Conservation (phyloP, 2,113 vertebrate species). For the Spea bombifrons region DNA sequence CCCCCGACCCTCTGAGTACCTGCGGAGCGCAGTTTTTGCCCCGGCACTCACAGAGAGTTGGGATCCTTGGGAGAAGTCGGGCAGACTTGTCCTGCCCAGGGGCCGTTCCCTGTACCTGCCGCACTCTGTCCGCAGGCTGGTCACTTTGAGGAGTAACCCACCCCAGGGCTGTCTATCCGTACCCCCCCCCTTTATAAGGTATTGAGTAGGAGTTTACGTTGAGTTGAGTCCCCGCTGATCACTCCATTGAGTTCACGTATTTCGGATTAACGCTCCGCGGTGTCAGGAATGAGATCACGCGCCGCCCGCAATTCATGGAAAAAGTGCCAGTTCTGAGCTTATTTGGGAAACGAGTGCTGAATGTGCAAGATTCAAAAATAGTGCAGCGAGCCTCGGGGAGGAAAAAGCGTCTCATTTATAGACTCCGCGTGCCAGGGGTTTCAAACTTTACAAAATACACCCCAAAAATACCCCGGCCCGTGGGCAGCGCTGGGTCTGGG, state of each 20-base stretch:
- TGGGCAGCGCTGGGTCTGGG: no score
- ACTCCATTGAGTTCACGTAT: background rate
- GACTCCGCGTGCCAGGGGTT: background rate
- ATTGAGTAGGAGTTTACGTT: no score
- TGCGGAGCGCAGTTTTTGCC: no score
- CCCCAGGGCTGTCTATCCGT: no score
- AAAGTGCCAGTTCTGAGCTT: background rate
- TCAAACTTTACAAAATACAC: no score
- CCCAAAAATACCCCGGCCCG: no score
- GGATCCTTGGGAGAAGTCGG: no score
- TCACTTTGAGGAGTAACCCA: no score
- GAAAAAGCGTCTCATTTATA: background rate
- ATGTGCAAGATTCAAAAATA: conserved; percentile 24
- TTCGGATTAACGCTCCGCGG: conserved; percentile 1
- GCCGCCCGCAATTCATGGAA: conserved; percentile 6
- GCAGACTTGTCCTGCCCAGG: no score
- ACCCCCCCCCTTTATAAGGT: no score
- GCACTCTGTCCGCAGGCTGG: background rate
- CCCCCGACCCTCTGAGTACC: no score
- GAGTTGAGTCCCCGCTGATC: background rate
- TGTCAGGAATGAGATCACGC: conserved; percentile 6
- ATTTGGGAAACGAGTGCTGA: background rate
- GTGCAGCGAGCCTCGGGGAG: background rate
- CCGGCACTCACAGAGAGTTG: no score
- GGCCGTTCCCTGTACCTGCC: background rate